Evolutionary conservation across 2,888 invertebrate species (phyloP).

Genomic region (Erebia palarica): DNA sequence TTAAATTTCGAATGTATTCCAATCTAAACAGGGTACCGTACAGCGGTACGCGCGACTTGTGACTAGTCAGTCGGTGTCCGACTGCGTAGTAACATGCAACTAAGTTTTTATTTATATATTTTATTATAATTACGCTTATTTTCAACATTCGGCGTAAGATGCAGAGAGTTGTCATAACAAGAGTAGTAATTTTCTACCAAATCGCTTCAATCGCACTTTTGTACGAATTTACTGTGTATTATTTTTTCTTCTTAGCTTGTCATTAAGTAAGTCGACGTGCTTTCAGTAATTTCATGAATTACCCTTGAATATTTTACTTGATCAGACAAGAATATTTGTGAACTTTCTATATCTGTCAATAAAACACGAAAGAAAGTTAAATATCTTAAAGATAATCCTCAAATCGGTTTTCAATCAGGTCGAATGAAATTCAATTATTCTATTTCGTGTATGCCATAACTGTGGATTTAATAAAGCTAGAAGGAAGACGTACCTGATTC

Average conservation of each 20-base stretch:
- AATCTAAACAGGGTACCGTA: slow-evolving; percentile 60
- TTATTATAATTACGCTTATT: slow-evolving; percentile 68
- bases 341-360: neutral
- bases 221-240: neutral
- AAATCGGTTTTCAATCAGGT: no score
- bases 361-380: neutral
- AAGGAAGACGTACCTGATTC: no score
- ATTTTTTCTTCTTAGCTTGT: neutral
- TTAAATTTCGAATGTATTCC: slow-evolving; percentile 49
- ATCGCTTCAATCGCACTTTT: neutral
- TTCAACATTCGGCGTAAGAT: slow-evolving; percentile 51
- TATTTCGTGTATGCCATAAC: no score
- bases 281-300: neutral
- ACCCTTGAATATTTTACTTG: neutral
- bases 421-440: no score
- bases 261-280: neutral
- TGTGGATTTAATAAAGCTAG: no score
- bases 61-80: slow-evolving; percentile 57
- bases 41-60: slow-evolving; percentile 58
- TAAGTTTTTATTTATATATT: slow-evolving; percentile 66
- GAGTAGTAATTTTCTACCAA: neutral
- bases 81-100: slow-evolving; percentile 51
- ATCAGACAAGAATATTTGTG: neutral
- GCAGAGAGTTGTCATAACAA: slow-evolving; percentile 1
- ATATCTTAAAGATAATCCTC: no score